phyloP scores from a whole-genome alignment of 2,113 vertebrate species.

The Arvicanthis niloticus region DNA sequence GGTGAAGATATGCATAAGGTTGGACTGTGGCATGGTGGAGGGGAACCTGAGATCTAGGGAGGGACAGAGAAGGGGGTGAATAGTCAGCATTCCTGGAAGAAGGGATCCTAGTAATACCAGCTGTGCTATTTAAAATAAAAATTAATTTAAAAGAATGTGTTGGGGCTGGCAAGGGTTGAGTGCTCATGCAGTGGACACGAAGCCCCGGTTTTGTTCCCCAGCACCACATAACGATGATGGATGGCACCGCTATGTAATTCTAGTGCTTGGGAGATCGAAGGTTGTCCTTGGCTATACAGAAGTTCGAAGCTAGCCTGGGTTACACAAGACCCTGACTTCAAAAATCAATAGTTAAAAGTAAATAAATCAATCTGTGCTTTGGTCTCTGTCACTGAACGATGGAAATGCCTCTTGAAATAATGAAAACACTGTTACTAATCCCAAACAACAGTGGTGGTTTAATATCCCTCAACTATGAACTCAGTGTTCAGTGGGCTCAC shows the following conservation, averaged over 20 bases:
- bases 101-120: neutral
- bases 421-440: neutral
- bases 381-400: neutral
- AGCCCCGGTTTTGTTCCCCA: neutral
- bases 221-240: no score
- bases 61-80: neutral
- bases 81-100: neutral
- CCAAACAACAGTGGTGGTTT: neutral
- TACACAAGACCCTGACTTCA: neutral
- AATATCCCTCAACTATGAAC: neutral
- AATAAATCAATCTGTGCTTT: neutral
- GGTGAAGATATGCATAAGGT: neutral
- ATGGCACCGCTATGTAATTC: neutral
- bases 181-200: neutral
- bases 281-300: neutral
- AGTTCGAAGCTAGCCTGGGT: neutral
- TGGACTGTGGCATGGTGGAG: neutral
- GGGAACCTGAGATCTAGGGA: fast-evolving
- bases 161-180: neutral
- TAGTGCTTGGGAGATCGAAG: neutral
- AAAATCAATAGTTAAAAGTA: neutral
- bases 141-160: neutral
- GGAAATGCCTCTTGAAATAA: neutral
- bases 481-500: neutral
- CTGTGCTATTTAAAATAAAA: slow-evolving; percentile 5